These are phyloP conservation scores for Emydura subglobosa DNA, from an alignment of 2,113 vertebrate species.

Conservation along the genomic window DNA sequence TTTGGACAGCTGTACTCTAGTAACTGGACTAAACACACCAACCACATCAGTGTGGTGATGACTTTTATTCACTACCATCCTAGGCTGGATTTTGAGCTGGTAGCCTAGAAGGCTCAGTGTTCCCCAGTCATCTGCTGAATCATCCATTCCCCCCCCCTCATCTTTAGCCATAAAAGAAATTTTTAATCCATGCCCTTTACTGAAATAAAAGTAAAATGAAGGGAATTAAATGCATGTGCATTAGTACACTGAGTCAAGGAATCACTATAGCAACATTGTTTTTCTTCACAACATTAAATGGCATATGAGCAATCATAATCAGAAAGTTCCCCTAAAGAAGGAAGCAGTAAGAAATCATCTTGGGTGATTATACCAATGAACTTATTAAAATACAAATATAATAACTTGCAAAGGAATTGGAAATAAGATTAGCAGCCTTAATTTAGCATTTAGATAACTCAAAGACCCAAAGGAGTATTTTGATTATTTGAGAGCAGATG, in stretches of 20 bases:
- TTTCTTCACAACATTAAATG: neutral
- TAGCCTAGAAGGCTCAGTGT: accelerated
- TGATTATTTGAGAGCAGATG: neutral
- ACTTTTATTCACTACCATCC: neutral
- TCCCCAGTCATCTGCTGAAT: neutral
- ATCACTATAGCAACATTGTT: neutral
- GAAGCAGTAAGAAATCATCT: conserved; percentile 19
- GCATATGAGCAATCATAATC: neutral
- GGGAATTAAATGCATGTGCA: neutral
- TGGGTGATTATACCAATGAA: neutral
- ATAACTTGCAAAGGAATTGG: neutral
- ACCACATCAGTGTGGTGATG: neutral
- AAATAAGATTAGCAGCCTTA: neutral
- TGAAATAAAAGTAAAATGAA: neutral
- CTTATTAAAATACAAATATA: conserved; percentile 19
- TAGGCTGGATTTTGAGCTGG: neutral
- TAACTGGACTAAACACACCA: neutral
- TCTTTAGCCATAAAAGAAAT: neutral
- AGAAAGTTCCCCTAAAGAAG: neutral
- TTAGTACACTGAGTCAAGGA: neutral
- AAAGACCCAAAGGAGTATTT: neutral
- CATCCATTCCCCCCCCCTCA: neutral
- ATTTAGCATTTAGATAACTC: neutral
- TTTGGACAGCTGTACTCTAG: neutral
- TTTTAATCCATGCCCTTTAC: neutral